Evolutionary conservation across 30 jellyfish, hydroid and myxozoan genomes (phyloP).

Genomic region (Aurelia sp.): DNA sequence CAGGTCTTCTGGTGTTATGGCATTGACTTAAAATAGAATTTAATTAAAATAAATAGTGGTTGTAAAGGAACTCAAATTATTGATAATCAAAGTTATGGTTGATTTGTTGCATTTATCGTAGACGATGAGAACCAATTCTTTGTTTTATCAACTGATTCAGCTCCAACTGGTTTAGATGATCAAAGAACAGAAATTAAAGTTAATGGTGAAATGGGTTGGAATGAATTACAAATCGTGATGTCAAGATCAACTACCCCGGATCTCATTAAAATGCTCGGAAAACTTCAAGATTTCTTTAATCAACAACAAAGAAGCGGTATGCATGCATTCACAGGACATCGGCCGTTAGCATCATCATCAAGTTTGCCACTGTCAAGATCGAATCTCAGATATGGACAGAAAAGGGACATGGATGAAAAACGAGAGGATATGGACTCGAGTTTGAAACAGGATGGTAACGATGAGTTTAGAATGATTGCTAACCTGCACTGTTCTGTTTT

Average conservation of each 20-base stretch:
- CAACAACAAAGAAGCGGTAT: constrained; percentile 97
- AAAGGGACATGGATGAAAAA: constrained; percentile 27
- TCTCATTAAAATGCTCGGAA: constrained; percentile 76
- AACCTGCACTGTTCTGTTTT: no score
- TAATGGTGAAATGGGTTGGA: constrained; percentile 87
- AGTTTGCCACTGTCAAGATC: constrained; percentile 41
- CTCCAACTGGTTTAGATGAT: constrained; percentile 3
- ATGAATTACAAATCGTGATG: constrained; percentile 87
- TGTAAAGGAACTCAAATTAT: no score
- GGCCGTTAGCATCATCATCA: constrained; percentile 37
- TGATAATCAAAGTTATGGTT: no score
- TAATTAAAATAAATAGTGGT: no score
- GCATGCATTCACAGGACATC: constrained; percentile 80
- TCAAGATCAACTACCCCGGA: constrained; percentile 97
- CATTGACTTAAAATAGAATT: no score
- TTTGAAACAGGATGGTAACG: constrained; percentile 57
- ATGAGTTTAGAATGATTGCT: no score
- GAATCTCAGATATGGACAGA: constrained; percentile 2
- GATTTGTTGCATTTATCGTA: neutral
- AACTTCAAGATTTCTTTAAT: constrained; percentile 86
- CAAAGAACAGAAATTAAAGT: constrained; percentile 51
- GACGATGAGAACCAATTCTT: constrained; percentile 35
- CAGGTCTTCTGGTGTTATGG: no score
- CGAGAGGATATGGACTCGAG: constrained; percentile 24
- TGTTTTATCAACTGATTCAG: constrained; percentile 6